Evolutionary conservation across 2,888 invertebrate species (phyloP).

Genomic region (Bimastos eiseni): DNA sequence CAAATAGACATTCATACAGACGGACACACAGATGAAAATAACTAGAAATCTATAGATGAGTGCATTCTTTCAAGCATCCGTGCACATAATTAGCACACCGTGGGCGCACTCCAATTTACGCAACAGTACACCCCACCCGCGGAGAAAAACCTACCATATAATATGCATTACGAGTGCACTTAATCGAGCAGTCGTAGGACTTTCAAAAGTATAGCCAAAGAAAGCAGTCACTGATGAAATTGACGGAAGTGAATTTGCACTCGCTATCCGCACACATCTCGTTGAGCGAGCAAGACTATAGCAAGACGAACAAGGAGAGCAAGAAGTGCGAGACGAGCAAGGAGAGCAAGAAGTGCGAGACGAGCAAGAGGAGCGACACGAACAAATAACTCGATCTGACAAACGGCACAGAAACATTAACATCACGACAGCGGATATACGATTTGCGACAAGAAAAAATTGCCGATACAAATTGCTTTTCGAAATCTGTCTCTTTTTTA

Average conservation of each 20-base stretch:
- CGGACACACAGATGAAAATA: no score
- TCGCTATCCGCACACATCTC: background rate
- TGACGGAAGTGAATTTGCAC: conserved; percentile 6
- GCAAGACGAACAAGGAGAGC: no score
- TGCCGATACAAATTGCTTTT: conserved; percentile 6
- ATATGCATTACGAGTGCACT: background rate
- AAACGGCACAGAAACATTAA: background rate
- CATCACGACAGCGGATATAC: background rate
- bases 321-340: no score
- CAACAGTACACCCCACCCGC: background rate
- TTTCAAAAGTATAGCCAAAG: background rate
- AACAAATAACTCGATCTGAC: background rate
- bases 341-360: no score
- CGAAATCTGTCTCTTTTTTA: background rate
- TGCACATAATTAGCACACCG: background rate
- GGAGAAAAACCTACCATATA: background rate
- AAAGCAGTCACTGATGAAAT: background rate
- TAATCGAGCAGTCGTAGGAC: background rate
- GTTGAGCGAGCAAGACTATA: no score
- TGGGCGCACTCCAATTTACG: background rate
- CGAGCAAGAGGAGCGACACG: background rate
- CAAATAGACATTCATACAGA: no score
- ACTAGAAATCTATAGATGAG: background rate
- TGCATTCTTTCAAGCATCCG: background rate
- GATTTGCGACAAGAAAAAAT: background rate